Evolutionary conservation across 2,797 vertebrate species (phyloP).

Genomic region (Cryptoprocta ferox): DNA sequence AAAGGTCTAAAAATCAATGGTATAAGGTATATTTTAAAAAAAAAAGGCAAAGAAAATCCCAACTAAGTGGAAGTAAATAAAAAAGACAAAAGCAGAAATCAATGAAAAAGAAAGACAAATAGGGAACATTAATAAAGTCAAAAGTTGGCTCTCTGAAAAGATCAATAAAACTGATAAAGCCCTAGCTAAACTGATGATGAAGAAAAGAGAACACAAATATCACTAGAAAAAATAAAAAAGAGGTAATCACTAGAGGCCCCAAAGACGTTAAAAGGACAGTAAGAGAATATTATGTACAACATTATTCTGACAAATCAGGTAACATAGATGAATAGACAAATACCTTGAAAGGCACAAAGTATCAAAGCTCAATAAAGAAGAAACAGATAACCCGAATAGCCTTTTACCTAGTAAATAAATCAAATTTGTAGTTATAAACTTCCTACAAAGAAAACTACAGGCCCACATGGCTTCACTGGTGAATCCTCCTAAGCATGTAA

Average conservation of each 20-base stretch:
- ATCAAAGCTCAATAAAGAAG: background rate
- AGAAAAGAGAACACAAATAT: background rate
- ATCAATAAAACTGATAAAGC: background rate
- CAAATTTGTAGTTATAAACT: constrained; percentile 20
- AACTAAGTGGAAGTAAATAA: background rate
- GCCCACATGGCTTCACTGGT: background rate
- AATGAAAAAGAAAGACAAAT: background rate
- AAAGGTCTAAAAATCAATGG: background rate
- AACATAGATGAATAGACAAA: background rate
- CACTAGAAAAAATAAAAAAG: background rate
- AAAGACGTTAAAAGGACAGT: background rate
- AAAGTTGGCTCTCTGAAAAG: background rate
- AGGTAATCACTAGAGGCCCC: background rate
- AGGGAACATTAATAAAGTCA: background rate
- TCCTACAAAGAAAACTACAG: background rate
- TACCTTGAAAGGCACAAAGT: background rate
- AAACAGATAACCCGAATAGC: background rate
- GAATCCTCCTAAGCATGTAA: background rate
- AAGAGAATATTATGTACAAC: background rate
- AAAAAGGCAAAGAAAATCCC: constrained; percentile 2
- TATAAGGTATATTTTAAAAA: background rate
- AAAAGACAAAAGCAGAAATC: background rate
- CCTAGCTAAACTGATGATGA: background rate
- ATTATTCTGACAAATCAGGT: constrained; percentile 2
- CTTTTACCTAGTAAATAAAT: background rate